Evolutionary conservation across 2,113 vertebrate genomes (phyloP), one percentile per base, ranked within the genome.

Genomic region (Microcebus lehilahytsara): DNA sequence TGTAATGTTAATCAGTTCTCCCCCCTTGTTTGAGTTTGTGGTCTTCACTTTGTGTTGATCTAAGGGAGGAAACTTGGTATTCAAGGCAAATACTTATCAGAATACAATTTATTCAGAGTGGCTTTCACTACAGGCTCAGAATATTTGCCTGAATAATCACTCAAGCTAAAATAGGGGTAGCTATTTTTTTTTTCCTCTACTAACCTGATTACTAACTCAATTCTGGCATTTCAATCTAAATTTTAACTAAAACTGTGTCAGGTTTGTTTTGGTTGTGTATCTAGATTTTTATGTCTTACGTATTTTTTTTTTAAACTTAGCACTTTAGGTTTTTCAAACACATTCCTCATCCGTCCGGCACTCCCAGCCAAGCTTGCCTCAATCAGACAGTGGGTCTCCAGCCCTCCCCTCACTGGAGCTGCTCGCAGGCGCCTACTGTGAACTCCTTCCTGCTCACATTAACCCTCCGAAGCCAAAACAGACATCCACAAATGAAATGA

Each of bases 31-130:
- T 79, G 92, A 91, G 67, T 62, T n/a, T 75, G 20, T 6, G 9
- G 49, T 62, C 78, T 49, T 56, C 71, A 74, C 85, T 93, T 83
- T 37, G 69, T 96, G 97, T 94, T 90, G 94, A 96, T 81, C 95
- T 96, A 96, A 80, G 95, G 53, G 27, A 91, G 56, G 89, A 95
- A 85, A 85, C 97, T 97, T 97, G 92, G 95, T 96, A 97, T 96
- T 97, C 97, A 95, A 95, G 95, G 80, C 95, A 93, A 97, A 97
- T 86, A 78, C 86, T 92, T 95, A 92, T 93, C 95, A 91, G 88
- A 95, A 91, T 72, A 88, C 84, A 96, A 97, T 98, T 98, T 97
- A 98, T 97, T 97, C 96, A 80, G 92, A 94, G 56, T 62, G 69
- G 80, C 81, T 97, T 98, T 96, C 95, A 94, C 95, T 40, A 88